Percentiles rank a stretch among this genome's conserved stretches.
Conservation (phyloP, 1,140 invertebrate genomes). For the Aphelenchoides fujianensis region DNA sequence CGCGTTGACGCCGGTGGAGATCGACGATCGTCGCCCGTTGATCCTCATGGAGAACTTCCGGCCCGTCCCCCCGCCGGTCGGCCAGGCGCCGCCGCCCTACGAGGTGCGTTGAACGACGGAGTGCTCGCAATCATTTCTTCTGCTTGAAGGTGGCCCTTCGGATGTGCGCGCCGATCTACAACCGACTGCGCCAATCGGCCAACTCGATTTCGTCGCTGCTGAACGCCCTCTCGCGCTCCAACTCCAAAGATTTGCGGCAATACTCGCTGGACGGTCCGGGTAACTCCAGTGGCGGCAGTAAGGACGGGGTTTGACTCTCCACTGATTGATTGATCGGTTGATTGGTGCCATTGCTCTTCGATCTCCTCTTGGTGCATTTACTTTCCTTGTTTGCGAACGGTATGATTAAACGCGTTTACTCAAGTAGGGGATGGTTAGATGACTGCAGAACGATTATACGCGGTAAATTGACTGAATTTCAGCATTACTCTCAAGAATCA, state of each 20-base stretch:
- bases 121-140: not conserved
- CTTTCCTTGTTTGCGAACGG: too few species aligned
- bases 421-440: too few species aligned
- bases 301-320: not conserved
- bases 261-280: constrained; percentile 7
- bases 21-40: constrained; percentile 1
- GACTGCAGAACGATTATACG: too few species aligned
- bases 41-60: constrained; percentile 27
- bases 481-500: too few species aligned
- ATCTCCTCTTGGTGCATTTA: too few species aligned
- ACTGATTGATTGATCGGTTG: too few species aligned
- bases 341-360: not conserved
- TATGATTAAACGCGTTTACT: too few species aligned
- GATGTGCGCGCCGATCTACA: constrained; percentile 58
- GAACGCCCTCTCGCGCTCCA: constrained; percentile 47
- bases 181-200: constrained; percentile 54
- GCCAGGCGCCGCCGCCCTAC: constrained; percentile 59
- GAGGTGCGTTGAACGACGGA: constrained; percentile 42
- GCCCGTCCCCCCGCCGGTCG: constrained; percentile 14
- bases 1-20: constrained; percentile 19
- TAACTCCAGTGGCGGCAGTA: not conserved
- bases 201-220: constrained; percentile 55
- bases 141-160: constrained; percentile 52
- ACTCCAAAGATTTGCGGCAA: constrained; percentile 45
- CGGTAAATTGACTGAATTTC: too few species aligned